Percentiles rank a stretch among this genome's conserved stretches.
Evolutionary conservation across 2,888 invertebrate species (phyloP).

Genomic region (Glaucopsyche alexis): DNA sequence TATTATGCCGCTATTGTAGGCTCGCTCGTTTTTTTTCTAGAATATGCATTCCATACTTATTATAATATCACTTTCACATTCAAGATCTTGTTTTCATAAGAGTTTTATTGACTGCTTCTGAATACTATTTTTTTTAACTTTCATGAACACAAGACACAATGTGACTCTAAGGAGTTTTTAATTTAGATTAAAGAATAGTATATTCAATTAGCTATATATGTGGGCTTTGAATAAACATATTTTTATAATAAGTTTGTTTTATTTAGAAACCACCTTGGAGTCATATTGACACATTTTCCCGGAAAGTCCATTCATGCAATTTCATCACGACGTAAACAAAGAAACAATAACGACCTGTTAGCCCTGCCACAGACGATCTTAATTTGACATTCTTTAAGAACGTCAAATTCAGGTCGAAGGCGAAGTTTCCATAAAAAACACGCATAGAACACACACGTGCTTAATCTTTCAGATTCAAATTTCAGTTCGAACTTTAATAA

Average conservation of each 20-base stretch:
- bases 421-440: no score
- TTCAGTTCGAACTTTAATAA: no score
- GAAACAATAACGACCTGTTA: no score
- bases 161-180: slow-evolving; percentile 25
- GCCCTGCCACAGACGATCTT: no score
- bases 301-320: background rate
- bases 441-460: no score
- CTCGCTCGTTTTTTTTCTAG: no score
- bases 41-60: no score
- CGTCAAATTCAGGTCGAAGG: no score
- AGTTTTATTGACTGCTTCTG: background rate
- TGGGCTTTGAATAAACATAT: slow-evolving; percentile 20
- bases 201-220: slow-evolving; percentile 8
- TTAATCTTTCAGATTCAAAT: no score
- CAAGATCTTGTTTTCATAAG: background rate
- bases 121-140: background rate
- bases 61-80: background rate
- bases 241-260: slow-evolving; percentile 21
- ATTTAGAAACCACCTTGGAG: slow-evolving; percentile 25
- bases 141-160: background rate
- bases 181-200: background rate
- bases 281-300: slow-evolving; percentile 7
- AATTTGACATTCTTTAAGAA: no score
- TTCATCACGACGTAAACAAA: background rate
- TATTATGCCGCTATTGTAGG: no score